Evolutionary conservation across 1,140 invertebrate genomes (phyloP).

Genomic region (Leptinotarsa defecta): DNA sequence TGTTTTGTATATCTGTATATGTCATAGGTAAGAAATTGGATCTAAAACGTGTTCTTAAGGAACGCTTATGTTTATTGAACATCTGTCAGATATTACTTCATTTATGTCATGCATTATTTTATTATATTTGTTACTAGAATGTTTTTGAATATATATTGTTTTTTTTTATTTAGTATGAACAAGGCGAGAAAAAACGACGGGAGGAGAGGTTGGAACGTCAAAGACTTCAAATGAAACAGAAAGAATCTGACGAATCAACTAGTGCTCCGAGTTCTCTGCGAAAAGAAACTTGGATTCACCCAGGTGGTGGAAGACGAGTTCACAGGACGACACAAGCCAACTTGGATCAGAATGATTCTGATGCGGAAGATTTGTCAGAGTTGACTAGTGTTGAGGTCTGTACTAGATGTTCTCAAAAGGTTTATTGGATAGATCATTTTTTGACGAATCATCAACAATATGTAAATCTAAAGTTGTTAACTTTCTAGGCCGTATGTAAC

Average conservation of each 20-base stretch:
- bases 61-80: no score
- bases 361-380: slow-evolving; percentile 70
- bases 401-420: background rate
- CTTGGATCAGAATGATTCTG: slow-evolving; percentile 56
- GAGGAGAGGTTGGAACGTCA: slow-evolving; percentile 66
- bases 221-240: slow-evolving; percentile 64
- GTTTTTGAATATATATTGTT: background rate
- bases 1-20: background rate
- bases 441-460: no score
- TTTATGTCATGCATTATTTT: no score
- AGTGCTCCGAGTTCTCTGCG: slow-evolving; percentile 56
- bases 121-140: background rate
- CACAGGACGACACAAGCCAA: slow-evolving; percentile 69
- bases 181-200: slow-evolving; percentile 74
- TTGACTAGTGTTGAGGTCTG: slow-evolving; percentile 76
- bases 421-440: no score
- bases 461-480: no score
- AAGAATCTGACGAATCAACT: slow-evolving; percentile 53
- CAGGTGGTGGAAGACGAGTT: slow-evolving; percentile 69
- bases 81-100: no score
- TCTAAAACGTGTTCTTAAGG: no score
- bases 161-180: slow-evolving; percentile 68
- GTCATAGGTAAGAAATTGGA: background rate
- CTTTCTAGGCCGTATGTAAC: no score
- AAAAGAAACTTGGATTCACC: slow-evolving; percentile 82